These are phyloP conservation scores for Mercenaria mercenaria DNA, from an alignment of 1,140 invertebrate genomes.

Conservation along the genomic window DNA sequence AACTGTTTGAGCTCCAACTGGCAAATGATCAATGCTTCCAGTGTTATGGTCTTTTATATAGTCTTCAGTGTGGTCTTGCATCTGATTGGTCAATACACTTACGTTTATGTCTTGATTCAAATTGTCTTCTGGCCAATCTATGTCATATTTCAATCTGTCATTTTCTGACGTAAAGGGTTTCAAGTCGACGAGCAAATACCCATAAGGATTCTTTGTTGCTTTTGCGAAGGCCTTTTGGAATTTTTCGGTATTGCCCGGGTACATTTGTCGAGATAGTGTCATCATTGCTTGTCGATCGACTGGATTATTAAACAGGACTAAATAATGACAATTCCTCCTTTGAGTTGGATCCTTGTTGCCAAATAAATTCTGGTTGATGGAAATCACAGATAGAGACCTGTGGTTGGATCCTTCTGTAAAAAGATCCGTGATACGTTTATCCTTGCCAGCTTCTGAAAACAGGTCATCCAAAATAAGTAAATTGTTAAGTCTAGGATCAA, in stretches of 20 bases:
- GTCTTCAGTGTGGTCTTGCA: neutral
- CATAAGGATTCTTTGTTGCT: slow-evolving; percentile 18
- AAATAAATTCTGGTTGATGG: slow-evolving; percentile 58
- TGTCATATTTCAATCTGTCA: neutral
- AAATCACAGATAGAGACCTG: slow-evolving; percentile 51
- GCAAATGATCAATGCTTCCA: neutral
- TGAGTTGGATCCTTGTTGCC: slow-evolving; percentile 58
- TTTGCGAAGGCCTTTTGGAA: slow-evolving; percentile 9
- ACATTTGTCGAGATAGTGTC: slow-evolving; percentile 67
- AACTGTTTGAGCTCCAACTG: neutral
- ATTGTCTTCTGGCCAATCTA: neutral
- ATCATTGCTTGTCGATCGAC: slow-evolving; percentile 57
- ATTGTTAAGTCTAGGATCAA: neutral
- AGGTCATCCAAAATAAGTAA: slow-evolving; percentile 31
- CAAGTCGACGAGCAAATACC: slow-evolving; percentile 59
- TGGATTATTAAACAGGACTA: slow-evolving; percentile 50
- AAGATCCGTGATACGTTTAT: slow-evolving; percentile 23
- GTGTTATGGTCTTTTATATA: neutral
- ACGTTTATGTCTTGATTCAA: neutral
- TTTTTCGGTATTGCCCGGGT: slow-evolving; percentile 14
- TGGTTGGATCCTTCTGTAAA: slow-evolving; percentile 50
- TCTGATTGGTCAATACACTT: too few species aligned
- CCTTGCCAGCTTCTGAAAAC: slow-evolving; percentile 42
- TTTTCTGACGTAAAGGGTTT: slow-evolving; percentile 49
- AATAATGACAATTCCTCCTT: slow-evolving; percentile 54